These are phyloP conservation scores for Azemiops feae DNA, from an alignment of 2,113 vertebrate species.

Conservation along the genomic window DNA sequence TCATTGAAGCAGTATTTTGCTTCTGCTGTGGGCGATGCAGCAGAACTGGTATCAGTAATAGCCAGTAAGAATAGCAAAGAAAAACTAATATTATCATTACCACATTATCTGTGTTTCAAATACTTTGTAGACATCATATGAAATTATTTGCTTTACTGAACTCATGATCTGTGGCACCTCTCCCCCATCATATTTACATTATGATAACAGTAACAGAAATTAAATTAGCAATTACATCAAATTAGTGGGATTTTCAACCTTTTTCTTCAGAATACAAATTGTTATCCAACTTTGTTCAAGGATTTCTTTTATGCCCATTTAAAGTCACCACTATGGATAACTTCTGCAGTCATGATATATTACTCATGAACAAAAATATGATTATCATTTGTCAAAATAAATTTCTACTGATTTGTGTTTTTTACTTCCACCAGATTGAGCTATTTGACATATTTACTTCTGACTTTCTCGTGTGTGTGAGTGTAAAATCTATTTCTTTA, in stretches of 20 bases:
- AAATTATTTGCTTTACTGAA: constrained; percentile 46
- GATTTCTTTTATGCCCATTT: constrained; percentile 32
- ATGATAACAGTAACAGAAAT: not conserved
- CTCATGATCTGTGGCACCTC: constrained; percentile 52
- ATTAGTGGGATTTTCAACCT: constrained; percentile 34
- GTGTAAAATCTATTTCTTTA: not conserved
- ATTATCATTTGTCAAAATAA: not conserved
- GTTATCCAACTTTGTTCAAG: constrained; percentile 9
- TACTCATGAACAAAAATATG: constrained; percentile 7
- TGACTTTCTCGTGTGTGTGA: not conserved
- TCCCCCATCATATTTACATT: constrained; percentile 28
- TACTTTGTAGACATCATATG: constrained; percentile 23
- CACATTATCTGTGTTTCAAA: constrained; percentile 35
- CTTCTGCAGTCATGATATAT: constrained; percentile 25
- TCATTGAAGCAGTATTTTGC: not conserved
- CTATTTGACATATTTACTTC: not conserved
- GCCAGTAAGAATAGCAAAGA: not conserved
- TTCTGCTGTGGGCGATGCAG: not conserved
- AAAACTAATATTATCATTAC: constrained; percentile 14
- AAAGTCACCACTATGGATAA: constrained; percentile 35
- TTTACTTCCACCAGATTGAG: not conserved
- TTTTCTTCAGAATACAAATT: constrained; percentile 25
- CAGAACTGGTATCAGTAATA: not conserved
- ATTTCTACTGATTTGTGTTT: constrained; percentile 1
- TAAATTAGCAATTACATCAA: constrained; percentile 23